Evolutionary conservation across 2,113 vertebrate species (phyloP).

Genomic region (Hippocampus zosterae): DNA sequence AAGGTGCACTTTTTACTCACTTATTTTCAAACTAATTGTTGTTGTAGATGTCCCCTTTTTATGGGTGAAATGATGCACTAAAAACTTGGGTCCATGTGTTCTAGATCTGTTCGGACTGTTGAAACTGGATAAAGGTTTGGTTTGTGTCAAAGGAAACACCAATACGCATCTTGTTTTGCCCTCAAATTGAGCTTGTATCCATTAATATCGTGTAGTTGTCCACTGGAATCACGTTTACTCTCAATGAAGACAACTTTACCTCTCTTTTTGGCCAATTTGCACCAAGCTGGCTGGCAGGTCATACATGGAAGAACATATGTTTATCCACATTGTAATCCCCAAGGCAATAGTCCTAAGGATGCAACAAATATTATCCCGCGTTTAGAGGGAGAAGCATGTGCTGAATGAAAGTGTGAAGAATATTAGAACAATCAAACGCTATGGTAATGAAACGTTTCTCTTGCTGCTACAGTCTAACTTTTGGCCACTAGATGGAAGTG

Average conservation of each 20-base stretch:
- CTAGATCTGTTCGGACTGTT: conserved; percentile 10
- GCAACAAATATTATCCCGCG: conserved; percentile 2
- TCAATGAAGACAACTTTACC: not conserved
- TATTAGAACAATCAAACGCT: conserved; percentile 12
- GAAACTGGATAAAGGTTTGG: not conserved
- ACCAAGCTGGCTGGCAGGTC: conserved; percentile 47
- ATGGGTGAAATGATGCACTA: not conserved
- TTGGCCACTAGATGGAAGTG: conserved; percentile 51
- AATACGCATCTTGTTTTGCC: not conserved
- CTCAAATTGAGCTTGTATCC: conserved; percentile 4
- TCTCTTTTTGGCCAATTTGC: conserved; percentile 36
- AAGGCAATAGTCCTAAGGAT: conserved; percentile 51
- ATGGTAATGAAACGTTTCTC: not conserved
- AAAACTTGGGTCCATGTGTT: not conserved
- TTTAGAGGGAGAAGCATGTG: conserved; percentile 12
- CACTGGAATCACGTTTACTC: conserved; percentile 12
- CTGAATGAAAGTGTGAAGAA: conserved; percentile 26
- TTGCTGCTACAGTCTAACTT: not conserved
- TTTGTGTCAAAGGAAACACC: conserved; percentile 5
- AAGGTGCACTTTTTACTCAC: conserved; percentile 7
- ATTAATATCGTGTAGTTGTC: conserved; percentile 6
- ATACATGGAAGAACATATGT: conserved; percentile 8
- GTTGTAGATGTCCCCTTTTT: not conserved
- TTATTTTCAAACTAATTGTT: not conserved
- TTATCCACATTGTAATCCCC: conserved; percentile 28